phyloP scores from a whole-genome alignment of 2,113 vertebrate species.

The Neotoma lepida region DNA sequence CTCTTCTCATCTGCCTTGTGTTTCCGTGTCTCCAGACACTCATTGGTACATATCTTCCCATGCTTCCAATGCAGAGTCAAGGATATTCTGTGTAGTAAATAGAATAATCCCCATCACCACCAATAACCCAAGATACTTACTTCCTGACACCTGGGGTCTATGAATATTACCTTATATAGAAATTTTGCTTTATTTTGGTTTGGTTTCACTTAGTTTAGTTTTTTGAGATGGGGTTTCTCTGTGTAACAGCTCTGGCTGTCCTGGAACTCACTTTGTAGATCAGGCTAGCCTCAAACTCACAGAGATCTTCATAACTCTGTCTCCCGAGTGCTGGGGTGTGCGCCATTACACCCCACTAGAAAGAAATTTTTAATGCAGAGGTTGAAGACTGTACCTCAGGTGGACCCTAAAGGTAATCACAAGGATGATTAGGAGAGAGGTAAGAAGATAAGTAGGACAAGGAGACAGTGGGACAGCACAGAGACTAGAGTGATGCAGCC shows the following conservation, averaged over 20 bases:
- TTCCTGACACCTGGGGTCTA: not conserved
- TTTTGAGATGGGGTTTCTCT: not conserved
- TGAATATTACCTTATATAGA: too few species aligned
- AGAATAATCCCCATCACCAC: not conserved
- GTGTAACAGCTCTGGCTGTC: not conserved
- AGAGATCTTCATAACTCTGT: too few species aligned
- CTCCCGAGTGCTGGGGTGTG: too few species aligned
- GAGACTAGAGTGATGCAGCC: not conserved
- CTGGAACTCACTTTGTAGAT: not conserved
- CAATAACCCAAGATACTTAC: not conserved
- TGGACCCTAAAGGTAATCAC: not conserved
- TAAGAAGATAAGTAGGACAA: not conserved
- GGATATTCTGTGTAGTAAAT: not conserved
- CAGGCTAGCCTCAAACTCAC: too few species aligned
- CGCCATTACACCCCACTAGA: too few species aligned
- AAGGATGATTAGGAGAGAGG: not conserved
- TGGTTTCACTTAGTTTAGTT: not conserved
- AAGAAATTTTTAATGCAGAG: not conserved
- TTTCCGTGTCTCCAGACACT: not conserved
- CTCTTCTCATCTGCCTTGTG: not conserved
- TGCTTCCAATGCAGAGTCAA: not conserved
- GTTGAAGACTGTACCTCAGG: not conserved
- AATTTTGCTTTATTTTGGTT: not conserved
- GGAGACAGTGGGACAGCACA: not conserved
- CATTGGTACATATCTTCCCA: not conserved